phyloP scores from a whole-genome alignment of 2,113 vertebrate genomes.

The Serinus canaria region DNA sequence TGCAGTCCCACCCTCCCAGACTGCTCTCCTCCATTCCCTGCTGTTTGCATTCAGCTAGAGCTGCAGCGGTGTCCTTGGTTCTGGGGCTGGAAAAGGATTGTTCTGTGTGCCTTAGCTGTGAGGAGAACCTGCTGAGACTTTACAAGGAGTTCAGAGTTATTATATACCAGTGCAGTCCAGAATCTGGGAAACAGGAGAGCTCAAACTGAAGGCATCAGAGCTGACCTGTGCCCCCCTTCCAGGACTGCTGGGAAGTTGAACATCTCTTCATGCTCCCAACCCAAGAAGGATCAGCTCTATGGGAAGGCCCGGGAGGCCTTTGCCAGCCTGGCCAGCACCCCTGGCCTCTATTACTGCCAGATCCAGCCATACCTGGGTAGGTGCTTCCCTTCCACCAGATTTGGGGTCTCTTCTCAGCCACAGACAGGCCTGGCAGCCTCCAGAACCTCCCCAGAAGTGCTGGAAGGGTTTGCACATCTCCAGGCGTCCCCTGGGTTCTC shows the following conservation, averaged over 20 bases:
- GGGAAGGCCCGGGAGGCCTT: conserved; percentile 61
- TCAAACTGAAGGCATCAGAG: background rate
- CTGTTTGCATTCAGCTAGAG: background rate
- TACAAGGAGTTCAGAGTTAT: background rate
- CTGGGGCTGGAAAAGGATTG: background rate
- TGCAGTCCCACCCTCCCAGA: background rate
- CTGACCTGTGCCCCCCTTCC: background rate
- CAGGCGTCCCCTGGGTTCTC: background rate
- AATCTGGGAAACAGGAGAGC: background rate
- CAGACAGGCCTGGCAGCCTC: rapidly evolving
- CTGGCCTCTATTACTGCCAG: background rate
- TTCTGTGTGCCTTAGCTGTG: background rate
- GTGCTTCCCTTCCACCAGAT: background rate
- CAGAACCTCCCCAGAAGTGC: rapidly evolving
- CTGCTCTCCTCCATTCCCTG: background rate
- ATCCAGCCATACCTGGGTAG: conserved; percentile 68
- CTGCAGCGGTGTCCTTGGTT: background rate
- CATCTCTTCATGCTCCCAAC: conserved; percentile 64
- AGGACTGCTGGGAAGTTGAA: conserved; percentile 52
- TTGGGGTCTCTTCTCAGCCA: rapidly evolving
- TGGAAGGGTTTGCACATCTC: background rate
- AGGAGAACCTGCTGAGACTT: background rate
- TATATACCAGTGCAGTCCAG: background rate
- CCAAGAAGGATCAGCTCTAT: conserved; percentile 62
- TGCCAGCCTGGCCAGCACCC: background rate